phyloP scores from a whole-genome alignment of 2,113 vertebrate genomes.

The Lontra canadensis region DNA sequence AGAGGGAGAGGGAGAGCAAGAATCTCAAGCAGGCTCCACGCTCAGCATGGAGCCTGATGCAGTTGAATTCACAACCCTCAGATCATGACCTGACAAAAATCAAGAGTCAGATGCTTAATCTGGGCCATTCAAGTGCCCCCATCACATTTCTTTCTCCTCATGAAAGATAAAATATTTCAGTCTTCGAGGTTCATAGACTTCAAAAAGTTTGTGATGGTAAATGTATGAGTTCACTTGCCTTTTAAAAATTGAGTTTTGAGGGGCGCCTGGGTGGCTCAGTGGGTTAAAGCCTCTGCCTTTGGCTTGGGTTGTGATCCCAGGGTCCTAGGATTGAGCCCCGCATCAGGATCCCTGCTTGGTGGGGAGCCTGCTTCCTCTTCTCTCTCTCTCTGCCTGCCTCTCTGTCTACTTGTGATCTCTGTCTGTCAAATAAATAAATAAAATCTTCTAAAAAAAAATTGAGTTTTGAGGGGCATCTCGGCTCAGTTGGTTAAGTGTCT shows the following conservation, averaged over 20 bases:
- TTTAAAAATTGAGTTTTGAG: neutral
- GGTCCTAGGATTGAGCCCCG: neutral
- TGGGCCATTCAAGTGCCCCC: no score
- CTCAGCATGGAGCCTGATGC: no score
- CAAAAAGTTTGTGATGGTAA: neutral
- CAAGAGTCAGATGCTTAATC: no score
- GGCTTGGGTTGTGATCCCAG: neutral
- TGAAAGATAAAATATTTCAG: constrained; percentile 23
- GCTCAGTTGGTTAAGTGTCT: no score
- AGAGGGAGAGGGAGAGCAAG: no score
- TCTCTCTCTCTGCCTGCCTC: neutral
- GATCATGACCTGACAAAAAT: no score
- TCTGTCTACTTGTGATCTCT: neutral
- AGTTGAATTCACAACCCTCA: no score
- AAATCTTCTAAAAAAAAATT: neutral
- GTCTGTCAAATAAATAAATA: neutral
- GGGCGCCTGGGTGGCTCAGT: neutral
- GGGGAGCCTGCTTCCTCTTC: neutral
- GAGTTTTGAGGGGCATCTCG: no score
- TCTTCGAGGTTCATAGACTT: neutral
- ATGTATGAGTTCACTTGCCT: neutral
- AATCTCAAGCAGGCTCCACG: no score
- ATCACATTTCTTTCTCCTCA: neutral
- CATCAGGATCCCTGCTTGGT: neutral
- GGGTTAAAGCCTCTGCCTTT: neutral